Percentiles rank a stretch among this genome's conserved stretches.
Evolutionary conservation across 2,797 vertebrate species (phyloP).

Genomic region (Uromys caudimaculatus): DNA sequence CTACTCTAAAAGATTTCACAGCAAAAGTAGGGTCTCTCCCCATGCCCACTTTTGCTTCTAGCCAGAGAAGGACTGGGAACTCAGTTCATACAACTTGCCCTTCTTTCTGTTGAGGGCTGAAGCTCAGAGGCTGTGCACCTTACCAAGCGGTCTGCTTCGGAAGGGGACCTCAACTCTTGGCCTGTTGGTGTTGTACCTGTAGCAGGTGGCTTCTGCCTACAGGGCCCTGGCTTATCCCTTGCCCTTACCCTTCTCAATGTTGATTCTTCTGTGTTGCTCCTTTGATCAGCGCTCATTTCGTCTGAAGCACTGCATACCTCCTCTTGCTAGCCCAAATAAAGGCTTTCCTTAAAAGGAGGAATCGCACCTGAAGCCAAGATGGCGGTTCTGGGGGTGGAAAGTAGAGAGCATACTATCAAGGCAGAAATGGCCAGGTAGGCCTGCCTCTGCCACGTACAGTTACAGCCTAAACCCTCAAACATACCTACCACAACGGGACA

Average conservation of each 20-base stretch:
- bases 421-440: background rate
- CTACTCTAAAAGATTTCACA: background rate
- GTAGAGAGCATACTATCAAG: background rate
- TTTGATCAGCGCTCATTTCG: background rate
- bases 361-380: background rate
- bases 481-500: background rate
- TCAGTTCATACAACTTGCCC: background rate
- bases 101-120: background rate
- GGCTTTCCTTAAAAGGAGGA: background rate
- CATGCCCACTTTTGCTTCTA: background rate
- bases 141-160: background rate
- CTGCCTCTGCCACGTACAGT: background rate
- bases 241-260: background rate
- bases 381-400: background rate
- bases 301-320: background rate
- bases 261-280: fast-evolving
- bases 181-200: background rate
- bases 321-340: background rate
- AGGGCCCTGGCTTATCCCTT: background rate
- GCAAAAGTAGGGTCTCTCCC: background rate
- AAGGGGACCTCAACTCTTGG: too few species aligned
- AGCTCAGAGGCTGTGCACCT: background rate
- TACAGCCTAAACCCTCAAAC: background rate
- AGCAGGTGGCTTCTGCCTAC: background rate
- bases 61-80: background rate